A percentile compares a stretch with the other conserved stretches of the same genome.
phyloP scores from a whole-genome alignment of 2,797 vertebrate genomes.

The Anisognathus igniventris region DNA sequence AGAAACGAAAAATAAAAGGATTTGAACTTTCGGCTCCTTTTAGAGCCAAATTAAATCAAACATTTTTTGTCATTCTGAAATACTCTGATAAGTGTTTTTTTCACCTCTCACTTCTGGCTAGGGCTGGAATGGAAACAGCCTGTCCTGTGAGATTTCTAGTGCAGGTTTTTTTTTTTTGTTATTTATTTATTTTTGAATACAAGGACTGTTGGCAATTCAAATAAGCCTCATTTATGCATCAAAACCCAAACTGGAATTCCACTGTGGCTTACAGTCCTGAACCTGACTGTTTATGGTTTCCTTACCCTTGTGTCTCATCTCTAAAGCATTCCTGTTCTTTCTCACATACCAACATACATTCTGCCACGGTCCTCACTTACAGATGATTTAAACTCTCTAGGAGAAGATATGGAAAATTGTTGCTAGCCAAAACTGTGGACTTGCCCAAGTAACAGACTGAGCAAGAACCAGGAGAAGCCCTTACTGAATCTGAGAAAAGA shows the following conservation, averaged over 20 bases:
- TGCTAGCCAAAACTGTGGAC: background rate
- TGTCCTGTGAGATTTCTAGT: background rate
- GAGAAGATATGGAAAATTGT: background rate
- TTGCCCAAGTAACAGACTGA: background rate
- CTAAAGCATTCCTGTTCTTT: background rate
- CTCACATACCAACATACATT: background rate
- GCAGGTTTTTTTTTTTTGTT: background rate
- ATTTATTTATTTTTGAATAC: background rate
- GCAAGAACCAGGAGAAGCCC: background rate
- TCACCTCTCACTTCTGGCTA: background rate
- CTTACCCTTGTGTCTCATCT: background rate
- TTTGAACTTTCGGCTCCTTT: background rate
- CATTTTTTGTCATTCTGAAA: constrained; percentile 10
- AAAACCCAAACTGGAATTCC: constrained; percentile 8
- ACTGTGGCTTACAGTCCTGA: background rate
- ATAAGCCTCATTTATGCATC: constrained; percentile 4
- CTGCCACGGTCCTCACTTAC: background rate
- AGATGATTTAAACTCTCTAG: background rate
- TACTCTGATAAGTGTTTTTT: background rate
- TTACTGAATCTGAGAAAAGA: background rate
- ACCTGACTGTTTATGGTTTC: background rate
- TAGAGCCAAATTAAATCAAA: background rate
- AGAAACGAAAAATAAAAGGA: background rate
- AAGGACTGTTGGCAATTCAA: background rate
- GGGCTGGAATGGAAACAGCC: background rate